phyloP scores from a whole-genome alignment of 1,140 invertebrate genomes.

The Papilio polytes region DNA sequence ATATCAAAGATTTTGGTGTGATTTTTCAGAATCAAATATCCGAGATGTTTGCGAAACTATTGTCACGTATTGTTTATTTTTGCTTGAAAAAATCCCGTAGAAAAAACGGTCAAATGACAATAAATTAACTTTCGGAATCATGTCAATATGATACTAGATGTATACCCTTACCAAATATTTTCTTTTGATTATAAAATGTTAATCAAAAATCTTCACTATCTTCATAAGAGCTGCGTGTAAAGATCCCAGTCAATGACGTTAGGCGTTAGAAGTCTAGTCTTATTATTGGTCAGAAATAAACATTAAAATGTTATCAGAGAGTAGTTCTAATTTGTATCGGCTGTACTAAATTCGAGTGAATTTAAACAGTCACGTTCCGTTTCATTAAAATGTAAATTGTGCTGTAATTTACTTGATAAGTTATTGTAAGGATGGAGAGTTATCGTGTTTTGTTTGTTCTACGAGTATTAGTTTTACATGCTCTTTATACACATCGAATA shows the following conservation, averaged over 20 bases:
- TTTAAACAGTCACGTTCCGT: constrained; percentile 6
- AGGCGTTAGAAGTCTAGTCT: neutral
- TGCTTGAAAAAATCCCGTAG: neutral
- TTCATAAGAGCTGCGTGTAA: too few relatives aligned
- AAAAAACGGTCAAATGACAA: neutral
- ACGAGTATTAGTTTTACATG: neutral
- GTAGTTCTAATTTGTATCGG: neutral
- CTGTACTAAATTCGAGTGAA: constrained; percentile 13
- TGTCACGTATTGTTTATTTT: neutral
- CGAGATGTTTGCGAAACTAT: neutral
- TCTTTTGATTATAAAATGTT: too few relatives aligned
- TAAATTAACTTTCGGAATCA: too few relatives aligned
- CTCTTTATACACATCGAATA: neutral
- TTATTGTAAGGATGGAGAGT: neutral
- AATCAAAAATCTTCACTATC: too few relatives aligned
- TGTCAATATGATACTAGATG: too few relatives aligned
- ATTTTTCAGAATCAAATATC: neutral
- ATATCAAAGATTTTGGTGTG: constrained; percentile 18
- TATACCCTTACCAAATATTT: too few relatives aligned
- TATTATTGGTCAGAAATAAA: neutral
- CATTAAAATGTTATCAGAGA: neutral
- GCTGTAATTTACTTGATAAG: neutral
- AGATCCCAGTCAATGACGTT: neutral
- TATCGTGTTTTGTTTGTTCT: neutral
- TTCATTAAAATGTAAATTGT: constrained; percentile 15